phyloP scores from a whole-genome alignment of 2,888 invertebrate species.

The Itoplectis maculator region DNA sequence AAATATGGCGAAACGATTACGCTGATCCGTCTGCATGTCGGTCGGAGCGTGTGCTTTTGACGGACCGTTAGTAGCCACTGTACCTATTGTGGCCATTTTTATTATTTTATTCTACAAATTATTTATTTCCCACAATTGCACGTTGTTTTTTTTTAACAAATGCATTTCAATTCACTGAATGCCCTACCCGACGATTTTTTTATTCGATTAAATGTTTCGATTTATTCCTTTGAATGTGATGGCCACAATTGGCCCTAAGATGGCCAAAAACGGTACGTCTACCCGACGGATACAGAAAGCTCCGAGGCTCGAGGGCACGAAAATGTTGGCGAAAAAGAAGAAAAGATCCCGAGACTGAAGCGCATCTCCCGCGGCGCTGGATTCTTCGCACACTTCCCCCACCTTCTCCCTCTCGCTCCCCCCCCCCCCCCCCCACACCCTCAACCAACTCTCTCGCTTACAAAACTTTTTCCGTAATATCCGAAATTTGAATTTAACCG shows the following conservation, averaged over 20 bases:
- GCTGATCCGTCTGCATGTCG: slow-evolving; percentile 9
- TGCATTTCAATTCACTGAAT: too few species aligned
- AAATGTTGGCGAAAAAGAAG: slow-evolving; percentile 32
- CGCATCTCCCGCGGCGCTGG: slow-evolving; percentile 14
- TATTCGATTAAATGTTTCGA: too few species aligned
- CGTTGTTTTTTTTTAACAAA: too few species aligned
- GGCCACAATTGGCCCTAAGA: too few species aligned
- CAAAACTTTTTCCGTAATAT: slow-evolving; percentile 79
- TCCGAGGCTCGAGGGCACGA: slow-evolving; percentile 4
- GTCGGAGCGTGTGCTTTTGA: too few species aligned
- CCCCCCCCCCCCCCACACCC: slow-evolving; percentile 39
- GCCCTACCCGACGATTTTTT: too few species aligned
- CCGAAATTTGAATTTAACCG: slow-evolving; percentile 83
- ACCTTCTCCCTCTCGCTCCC: slow-evolving; percentile 49
- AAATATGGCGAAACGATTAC: slow-evolving; percentile 46
- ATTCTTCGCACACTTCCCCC: slow-evolving; percentile 63
- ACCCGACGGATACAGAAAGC: slow-evolving; percentile 8
- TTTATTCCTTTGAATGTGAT: too few species aligned
- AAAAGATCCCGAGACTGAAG: slow-evolving; percentile 46
- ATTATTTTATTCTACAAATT: too few species aligned
- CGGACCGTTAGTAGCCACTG: too few species aligned
- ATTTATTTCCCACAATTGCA: too few species aligned
- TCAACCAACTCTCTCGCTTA: slow-evolving; percentile 69
- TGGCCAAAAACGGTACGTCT: too few species aligned
- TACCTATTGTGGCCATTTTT: too few species aligned